Evolutionary conservation across 2,888 invertebrate genomes (phyloP), one percentile per base, ranked within the genome.

Genomic region (Perizoma affinitatum): DNA sequence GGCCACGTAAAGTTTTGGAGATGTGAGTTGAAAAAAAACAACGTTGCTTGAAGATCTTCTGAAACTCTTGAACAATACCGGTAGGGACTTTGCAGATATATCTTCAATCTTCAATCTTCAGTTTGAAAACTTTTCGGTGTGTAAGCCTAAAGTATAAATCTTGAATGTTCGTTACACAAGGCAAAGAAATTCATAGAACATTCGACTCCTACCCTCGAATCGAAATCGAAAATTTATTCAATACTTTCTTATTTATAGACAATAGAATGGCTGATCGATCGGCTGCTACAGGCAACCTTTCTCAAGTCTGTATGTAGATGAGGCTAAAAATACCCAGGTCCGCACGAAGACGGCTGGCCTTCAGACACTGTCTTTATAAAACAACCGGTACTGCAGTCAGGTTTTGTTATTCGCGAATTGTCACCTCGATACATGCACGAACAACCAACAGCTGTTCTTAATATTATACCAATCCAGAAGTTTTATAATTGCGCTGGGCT

Each of bases 271-370:
- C 58, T 10, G 48, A 69, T 69, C 65, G 65, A 69, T 69, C 58
- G 63, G 36, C 22, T 53, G 46, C 55, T 51, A 55, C 49, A 61
- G 45, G 40, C 54, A 60, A 55, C 57, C 52, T 48, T 58, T 59
- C 52, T 60, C 57, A 44, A 51, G 52, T 48, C 50, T 55, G 44
- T 54, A 58, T 53, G 58, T 54, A 44, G 65, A 63, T 67, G 66
- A 54, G 41, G 60, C 73, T 81, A 80, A 76, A 79, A 76, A 80
- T 81, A 81, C 68, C 53, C 55, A 63, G 71, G 66, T 63, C 72
- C 69, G 70, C 77, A 74, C 74, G 72, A 69, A 69, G 58, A 58
- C 65, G 58, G 66, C 57, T 66, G 80, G 69, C 80, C 80, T 80
- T 81, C 79, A 70, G 55, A 53, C 54, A 70, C 67, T 69, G 70